Evolutionary conservation across 2,888 invertebrate genomes (phyloP).

Genomic region (Nipponacmea schrenckii): DNA sequence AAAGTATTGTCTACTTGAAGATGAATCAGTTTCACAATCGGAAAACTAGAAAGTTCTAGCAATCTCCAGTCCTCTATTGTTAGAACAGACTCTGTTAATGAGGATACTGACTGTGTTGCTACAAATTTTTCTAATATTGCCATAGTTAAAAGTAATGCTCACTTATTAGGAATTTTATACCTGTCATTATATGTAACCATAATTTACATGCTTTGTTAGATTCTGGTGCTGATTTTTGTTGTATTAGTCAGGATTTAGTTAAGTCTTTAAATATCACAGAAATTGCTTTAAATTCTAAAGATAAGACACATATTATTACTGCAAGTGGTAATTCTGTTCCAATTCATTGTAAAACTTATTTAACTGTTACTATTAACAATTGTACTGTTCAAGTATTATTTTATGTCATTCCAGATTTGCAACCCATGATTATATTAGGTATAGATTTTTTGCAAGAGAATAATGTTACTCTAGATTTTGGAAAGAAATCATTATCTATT

Average conservation of each 20-base stretch:
- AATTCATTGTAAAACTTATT: constrained; percentile 7
- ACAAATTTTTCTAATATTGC: neutral
- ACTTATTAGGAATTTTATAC: neutral
- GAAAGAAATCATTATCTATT: constrained; percentile 3
- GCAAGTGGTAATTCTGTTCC: neutral
- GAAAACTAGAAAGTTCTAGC: neutral
- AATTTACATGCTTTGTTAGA: constrained; percentile 3
- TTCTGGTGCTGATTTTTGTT: constrained; percentile 8
- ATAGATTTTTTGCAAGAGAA: constrained; percentile 7
- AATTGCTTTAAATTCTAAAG: neutral
- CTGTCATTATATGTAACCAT: neutral
- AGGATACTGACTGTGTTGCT: no score
- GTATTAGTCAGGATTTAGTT: neutral
- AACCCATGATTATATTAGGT: constrained; percentile 12
- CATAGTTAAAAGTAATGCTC: neutral
- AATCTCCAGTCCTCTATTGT: neutral
- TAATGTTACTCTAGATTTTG: constrained; percentile 9
- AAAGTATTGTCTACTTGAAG: neutral
- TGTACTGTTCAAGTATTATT: neutral
- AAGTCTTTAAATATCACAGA: neutral
- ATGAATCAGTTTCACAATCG: neutral
- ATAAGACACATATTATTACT: constrained; percentile 1
- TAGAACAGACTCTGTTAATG: no score
- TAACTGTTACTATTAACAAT: constrained; percentile 3
- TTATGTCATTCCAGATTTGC: constrained; percentile 9